phyloP scores from a whole-genome alignment of 2,888 invertebrate genomes.

The Eupithecia tripunctaria region DNA sequence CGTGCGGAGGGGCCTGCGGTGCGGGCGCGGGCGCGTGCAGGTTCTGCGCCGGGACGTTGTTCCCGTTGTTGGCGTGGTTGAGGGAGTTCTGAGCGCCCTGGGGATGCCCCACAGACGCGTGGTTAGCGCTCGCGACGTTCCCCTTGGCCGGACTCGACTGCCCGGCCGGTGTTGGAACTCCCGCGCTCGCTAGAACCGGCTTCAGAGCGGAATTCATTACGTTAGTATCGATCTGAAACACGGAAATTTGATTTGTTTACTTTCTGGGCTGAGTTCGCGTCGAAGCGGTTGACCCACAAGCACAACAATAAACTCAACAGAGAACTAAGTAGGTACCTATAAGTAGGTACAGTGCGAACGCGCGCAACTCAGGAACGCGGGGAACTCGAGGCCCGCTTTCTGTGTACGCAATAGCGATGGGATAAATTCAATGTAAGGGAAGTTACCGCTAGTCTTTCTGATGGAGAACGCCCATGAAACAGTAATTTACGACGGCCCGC shows the following conservation, averaged over 20 bases:
- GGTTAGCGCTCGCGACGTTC: slow-evolving; percentile 75
- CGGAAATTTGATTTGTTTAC: slow-evolving; percentile 60
- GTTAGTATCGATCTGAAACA: slow-evolving; percentile 67
- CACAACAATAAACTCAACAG: slow-evolving; percentile 79
- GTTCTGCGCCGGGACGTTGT: slow-evolving; percentile 74
- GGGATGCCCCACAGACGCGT: slow-evolving; percentile 72
- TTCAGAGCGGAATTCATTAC: slow-evolving; percentile 86
- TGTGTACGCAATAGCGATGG: slow-evolving; percentile 53
- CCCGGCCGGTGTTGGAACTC: slow-evolving; percentile 75
- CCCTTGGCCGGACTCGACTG: slow-evolving; percentile 77
- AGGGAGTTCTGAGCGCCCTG: slow-evolving; percentile 75
- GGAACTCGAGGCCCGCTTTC: slow-evolving; percentile 62
- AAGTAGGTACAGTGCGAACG: slow-evolving; percentile 68
- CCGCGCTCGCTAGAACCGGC: slow-evolving; percentile 83
- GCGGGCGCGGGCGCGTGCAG: slow-evolving; percentile 68
- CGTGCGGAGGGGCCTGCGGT: slow-evolving; percentile 64
- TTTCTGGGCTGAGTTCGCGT: slow-evolving; percentile 61
- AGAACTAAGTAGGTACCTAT: slow-evolving; percentile 38
- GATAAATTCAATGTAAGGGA: slow-evolving; percentile 55
- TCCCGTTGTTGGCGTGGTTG: slow-evolving; percentile 58
- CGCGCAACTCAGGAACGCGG: slow-evolving; percentile 76
- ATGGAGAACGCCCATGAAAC: slow-evolving; percentile 71
- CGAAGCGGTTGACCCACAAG: slow-evolving; percentile 82
- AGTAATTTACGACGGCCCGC: slow-evolving; percentile 61
- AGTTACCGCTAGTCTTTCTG: slow-evolving; percentile 71